Conservation (phyloP, 1,140 invertebrate species). For the Mamestra configurata region DNA sequence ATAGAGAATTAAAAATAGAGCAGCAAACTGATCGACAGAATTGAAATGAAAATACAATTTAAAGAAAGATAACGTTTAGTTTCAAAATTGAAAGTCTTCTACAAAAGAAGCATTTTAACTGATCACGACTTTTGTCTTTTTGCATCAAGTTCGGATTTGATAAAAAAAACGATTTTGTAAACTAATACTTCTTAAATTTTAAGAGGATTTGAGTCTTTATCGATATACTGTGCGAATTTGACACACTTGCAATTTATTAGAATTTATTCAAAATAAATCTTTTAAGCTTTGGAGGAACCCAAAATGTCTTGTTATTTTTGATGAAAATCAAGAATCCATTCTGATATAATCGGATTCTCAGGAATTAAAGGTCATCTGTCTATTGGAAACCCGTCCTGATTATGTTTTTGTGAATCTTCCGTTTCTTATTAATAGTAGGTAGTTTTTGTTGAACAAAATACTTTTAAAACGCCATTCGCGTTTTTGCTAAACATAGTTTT, state of each 20-base stretch:
- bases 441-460: too few species aligned
- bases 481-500: too few species aligned
- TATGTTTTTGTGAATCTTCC: conserved; percentile 4
- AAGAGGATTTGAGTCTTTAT: conserved; percentile 37
- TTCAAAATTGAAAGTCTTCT: not conserved
- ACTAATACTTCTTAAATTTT: conserved; percentile 34
- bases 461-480: too few species aligned
- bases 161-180: conserved; percentile 20
- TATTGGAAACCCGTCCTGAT: not conserved
- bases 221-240: conserved; percentile 27
- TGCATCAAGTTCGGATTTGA: not conserved
- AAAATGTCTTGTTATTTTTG: conserved; percentile 25
- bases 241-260: conserved; percentile 20
- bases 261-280: conserved; percentile 13
- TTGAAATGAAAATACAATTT: not conserved
- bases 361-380: not conserved
- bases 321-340: not conserved
- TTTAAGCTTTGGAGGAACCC: conserved; percentile 14
- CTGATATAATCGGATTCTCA: conserved; percentile 16
- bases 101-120: not conserved
- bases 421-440: not conserved
- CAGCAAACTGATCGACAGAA: conserved; percentile 1
- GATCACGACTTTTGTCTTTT: conserved; percentile 10
- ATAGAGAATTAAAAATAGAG: not conserved
- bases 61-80: not conserved